phyloP scores from a whole-genome alignment of 2,113 vertebrate species.

The human (Homo sapiens) region GRCh38 chr13:85432501-85433000 shows the following conservation, averaged over 20 bases:
- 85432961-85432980: neutral
- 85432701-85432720: neutral
- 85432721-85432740: neutral
- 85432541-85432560: neutral
- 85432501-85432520: neutral
- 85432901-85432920: neutral
- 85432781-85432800: neutral
- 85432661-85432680: neutral
- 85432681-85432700: neutral
- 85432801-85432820: neutral
- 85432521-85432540: neutral
- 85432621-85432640: neutral
- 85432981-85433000: neutral
- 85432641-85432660: neutral
- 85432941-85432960: neutral
- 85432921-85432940: neutral
- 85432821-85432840: neutral
- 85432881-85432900: neutral
- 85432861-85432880: neutral
- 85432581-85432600: neutral
- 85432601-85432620: neutral
- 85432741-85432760: neutral
- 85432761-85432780: neutral
- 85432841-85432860: neutral
- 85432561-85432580: neutral